A percentile compares a stretch with the other conserved stretches of the same genome.
These are phyloP conservation scores for Mastomys natalensis DNA, from an alignment of 2,113 vertebrate genomes.

Conservation along the genomic window DNA sequence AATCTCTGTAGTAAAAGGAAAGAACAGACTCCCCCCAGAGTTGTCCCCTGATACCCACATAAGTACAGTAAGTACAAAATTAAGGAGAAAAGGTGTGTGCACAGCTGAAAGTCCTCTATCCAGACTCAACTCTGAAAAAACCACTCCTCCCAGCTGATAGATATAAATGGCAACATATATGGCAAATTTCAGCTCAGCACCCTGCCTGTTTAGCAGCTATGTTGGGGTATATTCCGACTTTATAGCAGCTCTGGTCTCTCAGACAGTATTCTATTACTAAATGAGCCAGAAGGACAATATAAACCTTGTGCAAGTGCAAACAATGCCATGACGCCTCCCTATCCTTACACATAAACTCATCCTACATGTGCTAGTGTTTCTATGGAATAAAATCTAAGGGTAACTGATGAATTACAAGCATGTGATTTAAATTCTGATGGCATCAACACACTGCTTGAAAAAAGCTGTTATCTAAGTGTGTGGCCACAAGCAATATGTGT, in stretches of 20 bases:
- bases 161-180: neutral
- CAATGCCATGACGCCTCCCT: neutral
- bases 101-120: neutral
- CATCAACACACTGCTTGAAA: neutral
- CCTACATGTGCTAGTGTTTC: neutral
- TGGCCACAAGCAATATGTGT: neutral
- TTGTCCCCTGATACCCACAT: neutral
- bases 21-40: neutral
- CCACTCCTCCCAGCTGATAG: neutral
- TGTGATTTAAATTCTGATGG: constrained; percentile 20
- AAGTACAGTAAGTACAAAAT: neutral
- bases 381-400: neutral
- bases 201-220: neutral
- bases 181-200: neutral
- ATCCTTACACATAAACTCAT: constrained; percentile 20
- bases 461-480: neutral
- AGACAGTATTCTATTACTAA: neutral
- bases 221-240: constrained; percentile 17
- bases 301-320: constrained; percentile 46
- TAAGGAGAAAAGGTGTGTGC: neutral
- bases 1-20: neutral
- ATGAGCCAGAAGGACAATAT: neutral
- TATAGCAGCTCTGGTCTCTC: neutral
- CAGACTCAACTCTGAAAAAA: constrained; percentile 45
- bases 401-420: neutral